Conservation (phyloP, 2,888 invertebrate genomes). For the Quadroppia sp. region DNA sequence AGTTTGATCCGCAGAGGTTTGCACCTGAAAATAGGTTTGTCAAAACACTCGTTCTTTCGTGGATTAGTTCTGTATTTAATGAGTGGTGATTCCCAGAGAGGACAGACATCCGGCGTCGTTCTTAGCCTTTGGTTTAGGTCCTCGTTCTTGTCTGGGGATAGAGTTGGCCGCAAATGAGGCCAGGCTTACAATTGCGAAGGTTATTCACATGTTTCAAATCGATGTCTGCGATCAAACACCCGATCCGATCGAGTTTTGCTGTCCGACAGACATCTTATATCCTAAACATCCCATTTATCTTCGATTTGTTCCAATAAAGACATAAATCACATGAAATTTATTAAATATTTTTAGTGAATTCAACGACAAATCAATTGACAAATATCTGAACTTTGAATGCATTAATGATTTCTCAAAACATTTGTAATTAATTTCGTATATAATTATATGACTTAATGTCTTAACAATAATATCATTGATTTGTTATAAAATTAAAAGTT, state of each 20-base stretch:
- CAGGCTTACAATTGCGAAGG: constrained; percentile 43
- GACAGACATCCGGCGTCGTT: constrained; percentile 40
- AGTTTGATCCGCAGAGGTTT: constrained; percentile 49
- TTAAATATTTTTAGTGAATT: no score
- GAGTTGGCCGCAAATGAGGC: constrained; percentile 47
- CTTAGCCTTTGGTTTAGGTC: constrained; percentile 47
- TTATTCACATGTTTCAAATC: constrained; percentile 44
- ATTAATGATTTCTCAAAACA: no score
- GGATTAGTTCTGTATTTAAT: background rate
- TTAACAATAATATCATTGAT: no score
- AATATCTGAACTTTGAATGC: no score
- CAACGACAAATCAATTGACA: no score
- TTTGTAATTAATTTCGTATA: no score
- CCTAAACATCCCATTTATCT: constrained; percentile 45
- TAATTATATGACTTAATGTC: no score
- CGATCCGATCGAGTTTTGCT: constrained; percentile 40
- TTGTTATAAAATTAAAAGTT: no score
- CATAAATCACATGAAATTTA: no score
- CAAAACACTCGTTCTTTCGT: no score
- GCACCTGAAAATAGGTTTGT: constrained; percentile 34
- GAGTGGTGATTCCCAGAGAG: background rate
- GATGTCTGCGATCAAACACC: constrained; percentile 44
- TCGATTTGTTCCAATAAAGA: constrained; percentile 3
- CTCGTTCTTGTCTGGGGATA: constrained; percentile 47
- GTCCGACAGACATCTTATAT: constrained; percentile 38